phyloP scores from a whole-genome alignment of 2,113 vertebrate species.

The Mixornis gularis region DNA sequence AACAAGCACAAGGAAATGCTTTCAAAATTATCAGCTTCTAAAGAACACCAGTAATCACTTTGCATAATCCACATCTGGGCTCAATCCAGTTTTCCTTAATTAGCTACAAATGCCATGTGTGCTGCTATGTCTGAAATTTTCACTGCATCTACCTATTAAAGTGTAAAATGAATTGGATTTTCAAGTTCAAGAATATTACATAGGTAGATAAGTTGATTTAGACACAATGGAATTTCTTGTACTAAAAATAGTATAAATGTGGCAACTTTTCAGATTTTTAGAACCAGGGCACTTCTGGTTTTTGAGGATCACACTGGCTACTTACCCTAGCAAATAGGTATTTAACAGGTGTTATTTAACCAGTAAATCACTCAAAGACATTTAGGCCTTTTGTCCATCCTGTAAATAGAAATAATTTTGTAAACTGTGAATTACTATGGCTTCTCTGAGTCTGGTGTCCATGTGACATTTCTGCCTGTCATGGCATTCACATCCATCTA shows the following conservation, averaged over 20 bases:
- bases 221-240: not conserved
- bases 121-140: constrained; percentile 29
- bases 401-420: not conserved
- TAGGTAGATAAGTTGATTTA: not conserved
- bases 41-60: constrained; percentile 54
- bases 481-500: not conserved
- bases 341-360: not conserved
- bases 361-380: not conserved
- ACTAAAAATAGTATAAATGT: not conserved
- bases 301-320: not conserved
- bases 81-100: constrained; percentile 47
- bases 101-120: constrained; percentile 43
- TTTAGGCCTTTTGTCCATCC: not conserved
- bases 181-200: constrained; percentile 4
- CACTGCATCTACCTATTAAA: not conserved
- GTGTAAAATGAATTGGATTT: constrained; percentile 3
- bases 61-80: constrained; percentile 50
- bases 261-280: not conserved
- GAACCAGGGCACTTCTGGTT: not conserved
- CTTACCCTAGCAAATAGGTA: not conserved
- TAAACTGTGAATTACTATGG: not conserved
- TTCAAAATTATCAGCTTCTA: constrained; percentile 55
- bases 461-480: not conserved
- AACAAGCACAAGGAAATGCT: constrained; percentile 52
- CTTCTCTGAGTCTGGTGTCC: not conserved